Conservation (phyloP, 2,113 vertebrate species). For the Papio anubis region DNA sequence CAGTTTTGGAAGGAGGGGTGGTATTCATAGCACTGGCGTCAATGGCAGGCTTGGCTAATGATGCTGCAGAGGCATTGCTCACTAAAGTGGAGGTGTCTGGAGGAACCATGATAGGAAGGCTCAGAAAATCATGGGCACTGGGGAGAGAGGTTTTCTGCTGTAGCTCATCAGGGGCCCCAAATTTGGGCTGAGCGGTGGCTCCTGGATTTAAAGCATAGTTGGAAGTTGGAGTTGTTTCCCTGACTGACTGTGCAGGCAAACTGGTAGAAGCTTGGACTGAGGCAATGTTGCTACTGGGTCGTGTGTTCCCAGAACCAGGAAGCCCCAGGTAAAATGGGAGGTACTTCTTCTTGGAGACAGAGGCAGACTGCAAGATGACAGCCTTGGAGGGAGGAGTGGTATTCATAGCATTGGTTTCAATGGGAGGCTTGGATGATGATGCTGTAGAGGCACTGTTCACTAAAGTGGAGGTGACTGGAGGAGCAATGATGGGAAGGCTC, state of each 20-base stretch:
- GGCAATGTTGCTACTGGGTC: not conserved
- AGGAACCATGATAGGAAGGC: no score
- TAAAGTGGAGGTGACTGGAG: not conserved
- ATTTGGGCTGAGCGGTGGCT: not conserved
- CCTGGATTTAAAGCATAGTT: rapidly evolving
- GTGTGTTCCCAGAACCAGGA: not conserved
- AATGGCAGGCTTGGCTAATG: no score
- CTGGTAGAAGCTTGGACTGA: constrained; percentile 42
- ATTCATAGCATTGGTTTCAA: not conserved
- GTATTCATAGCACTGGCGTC: no score
- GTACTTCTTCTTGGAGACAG: not conserved
- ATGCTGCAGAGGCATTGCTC: no score
- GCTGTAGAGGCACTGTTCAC: not conserved
- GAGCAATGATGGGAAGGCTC: not conserved
- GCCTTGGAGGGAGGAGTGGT: not conserved
- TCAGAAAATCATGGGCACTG: no score
- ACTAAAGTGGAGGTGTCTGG: no score
- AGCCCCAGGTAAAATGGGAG: not conserved
- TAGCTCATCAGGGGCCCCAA: not conserved
- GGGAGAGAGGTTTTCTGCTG: not conserved
- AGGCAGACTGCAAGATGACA: not conserved
- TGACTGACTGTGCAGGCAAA: constrained; percentile 74
- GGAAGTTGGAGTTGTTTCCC: constrained; percentile 69
- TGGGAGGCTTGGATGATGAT: not conserved
- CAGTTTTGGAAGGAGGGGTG: not conserved